Base-by-base conservation (phyloP, 2,797 vertebrate species). In the Mus caroli region DNA sequence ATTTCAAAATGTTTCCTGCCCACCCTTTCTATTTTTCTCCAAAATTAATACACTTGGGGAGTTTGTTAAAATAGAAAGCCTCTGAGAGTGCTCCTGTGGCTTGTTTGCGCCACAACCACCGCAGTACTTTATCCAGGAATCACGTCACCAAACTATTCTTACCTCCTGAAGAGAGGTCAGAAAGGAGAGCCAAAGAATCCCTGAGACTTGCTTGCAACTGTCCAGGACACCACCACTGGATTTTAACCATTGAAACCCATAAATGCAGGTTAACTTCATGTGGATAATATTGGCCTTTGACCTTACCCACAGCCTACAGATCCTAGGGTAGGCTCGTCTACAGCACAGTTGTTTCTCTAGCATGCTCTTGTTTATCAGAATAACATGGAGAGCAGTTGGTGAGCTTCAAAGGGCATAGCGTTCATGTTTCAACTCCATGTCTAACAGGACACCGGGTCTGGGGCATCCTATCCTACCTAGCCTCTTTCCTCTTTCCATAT, bases 1-100 rank as follows among this genome's bases (percentile, higher is more conserved):
- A 67, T 94, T 82, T 88, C 73, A 89, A 91, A 95, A 89, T 75
- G 79, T 94, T 77, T 96, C 76, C 96, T 92, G 52, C 43, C 86
- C 24, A 75, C 43, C 17, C 69, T 91, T 85, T 85, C 22, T 56
- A 10, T 90, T 94, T 31, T 52, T 94, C n/a, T 28, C 40, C 46
- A 92, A 83, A 85, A 95, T 92, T 92, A 92, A 94, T 62, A 91
- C 84, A 19, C 31, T 56, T n/a, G 40, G 56, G 28, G 31, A 60
- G 69, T 88, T 90, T 89, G 62, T 75, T 37, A 19, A 0, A 56
- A 37, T n/a, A 3, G 0, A 40, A 60, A 77, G 62, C 28, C 69
- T 77, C 54, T 34, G 1, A 92, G 80, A 88, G 54, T 78, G 56
- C 54, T 85, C 62, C 34, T 85, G 71, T 69, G 87, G 54, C n/a